These are phyloP conservation scores for Mythimna albipuncta DNA, from an alignment of 2,888 invertebrate species.

Conservation along the genomic window DNA sequence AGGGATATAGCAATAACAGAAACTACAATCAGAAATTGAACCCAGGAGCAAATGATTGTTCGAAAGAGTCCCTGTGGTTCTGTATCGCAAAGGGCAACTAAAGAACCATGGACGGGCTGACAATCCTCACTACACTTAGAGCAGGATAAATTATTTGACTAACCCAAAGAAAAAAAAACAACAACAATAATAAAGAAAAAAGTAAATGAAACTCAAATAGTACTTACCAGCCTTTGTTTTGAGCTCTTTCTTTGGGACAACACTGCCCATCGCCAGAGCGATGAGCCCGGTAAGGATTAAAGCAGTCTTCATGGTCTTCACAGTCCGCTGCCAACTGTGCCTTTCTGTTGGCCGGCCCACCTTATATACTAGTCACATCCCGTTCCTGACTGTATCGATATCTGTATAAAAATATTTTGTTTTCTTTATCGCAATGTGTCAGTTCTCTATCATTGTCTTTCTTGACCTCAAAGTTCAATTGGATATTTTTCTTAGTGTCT, in stretches of 20 bases:
- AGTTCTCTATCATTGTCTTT: slow-evolving; percentile 49
- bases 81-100: no score
- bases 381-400: slow-evolving; percentile 33
- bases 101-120: no score
- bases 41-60: neutral
- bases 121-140: no score
- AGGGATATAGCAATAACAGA: neutral
- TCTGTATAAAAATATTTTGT: slow-evolving; percentile 56
- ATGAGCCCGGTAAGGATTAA: slow-evolving; percentile 82
- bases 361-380: slow-evolving; percentile 66
- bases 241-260: slow-evolving; percentile 72
- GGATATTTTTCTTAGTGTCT: slow-evolving; percentile 1
- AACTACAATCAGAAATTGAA: neutral
- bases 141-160: neutral
- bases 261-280: slow-evolving; percentile 79
- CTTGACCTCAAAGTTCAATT: slow-evolving; percentile 51
- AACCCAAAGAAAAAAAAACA: neutral
- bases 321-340: slow-evolving; percentile 80
- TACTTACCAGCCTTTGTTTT: slow-evolving; percentile 63
- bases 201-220: neutral
- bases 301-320: slow-evolving; percentile 87
- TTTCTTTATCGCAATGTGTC: slow-evolving; percentile 57
- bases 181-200: neutral
- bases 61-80: no score
- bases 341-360: slow-evolving; percentile 6